Evolutionary conservation across 2,113 vertebrate species (phyloP), one percentile per base, ranked within the genome.

Genomic region (Cisticola juncidis): DNA sequence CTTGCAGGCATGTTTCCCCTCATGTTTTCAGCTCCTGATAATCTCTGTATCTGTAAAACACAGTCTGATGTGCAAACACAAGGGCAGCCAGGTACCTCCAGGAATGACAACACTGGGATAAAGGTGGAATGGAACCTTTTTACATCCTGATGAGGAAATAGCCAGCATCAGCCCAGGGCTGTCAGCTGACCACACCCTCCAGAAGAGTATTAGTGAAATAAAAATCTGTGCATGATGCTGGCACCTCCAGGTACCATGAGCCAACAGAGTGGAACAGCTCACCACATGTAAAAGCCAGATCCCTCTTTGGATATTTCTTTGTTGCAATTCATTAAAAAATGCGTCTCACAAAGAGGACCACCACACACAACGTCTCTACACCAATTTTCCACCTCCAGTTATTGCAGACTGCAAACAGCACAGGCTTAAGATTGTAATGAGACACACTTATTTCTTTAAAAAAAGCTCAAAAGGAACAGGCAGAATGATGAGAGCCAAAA

Each of bases 231-330:
- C 25, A 6, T 1, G 3, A 21, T n/a, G 36, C 42, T 2, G 1
- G 16, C 11, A 23, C 22, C 28, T 26, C 62, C n/a, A 18, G 0
- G 0, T 22, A 18, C 25, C 48, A 5, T 6, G 33, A 81, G 18
- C 19, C 57, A 82, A 19, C 21, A 38, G 40, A 81, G 36, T 29
- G 40, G 66, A 79, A 53, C 19, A 71, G 68, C 28, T n/a, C 66
- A 58, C 35, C 9, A 61, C 6, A 81, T 33, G 51, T 40, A 14
- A 65, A 28, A 83, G 51, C 9, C n/a, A 77, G 50, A 13, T 22
- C 53, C 17, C 57, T 78, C 50, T 82, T 68, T 3, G 53, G 48
- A 11, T 64, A 28, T 38, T 79, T 42, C 65, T 61, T 60, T 60
- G 33, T 8, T 77, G 68, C 2, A 80, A 35, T 51, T 82, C 28